Base-by-base conservation (phyloP, 2,888 invertebrate genomes). In the Latrodectus elegans region DNA sequence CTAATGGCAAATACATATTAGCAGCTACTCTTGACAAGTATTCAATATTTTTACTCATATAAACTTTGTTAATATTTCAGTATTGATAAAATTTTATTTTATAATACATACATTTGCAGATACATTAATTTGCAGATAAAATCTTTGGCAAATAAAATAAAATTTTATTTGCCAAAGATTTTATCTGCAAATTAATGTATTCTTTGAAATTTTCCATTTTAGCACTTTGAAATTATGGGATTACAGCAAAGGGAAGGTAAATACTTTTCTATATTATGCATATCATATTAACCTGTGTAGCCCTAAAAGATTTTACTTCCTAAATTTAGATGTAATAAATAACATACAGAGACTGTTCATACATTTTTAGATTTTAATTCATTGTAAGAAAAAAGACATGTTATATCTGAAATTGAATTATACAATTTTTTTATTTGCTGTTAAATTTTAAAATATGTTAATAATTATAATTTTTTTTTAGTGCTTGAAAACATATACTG, bases 1-100 rank as follows among this genome's bases (percentile, higher is more conserved):
- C 99, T 0, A 99, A 99, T 93, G 99, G 99, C 91, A 99, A 99
- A 93, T 99, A 99, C 92, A 99, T 99, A 90, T 93, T 99, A 90
- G 99, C 99, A 17, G 99, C 99, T 11, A 99, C 99, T 0, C 93
- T 99, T 84, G 99, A 99, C 93, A 99, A 99, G 93, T 93, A 90
- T 91, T 91, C 60, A 14, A 14, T n/a, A 65, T 26, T 53, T 52
- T 75, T 49, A 15, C 22, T 68, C 2, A 68, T 22, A 26, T 14
- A 12, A 51, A 17, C 38, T 49, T 65, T 60, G n/a, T 75, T 60
- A 22, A 75, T 26, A 53, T 55, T 76, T 26, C 6, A 75, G 3
- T 60, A 17, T 53, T 60, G n/a, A 60, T 60, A 1, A 55, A 55
- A 55, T 12, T 53, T 8, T 53, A 55, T 60, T 9, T 60, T 15